phyloP scores from a whole-genome alignment of 1,140 invertebrate species.

The Notospermus geniculatus region DNA sequence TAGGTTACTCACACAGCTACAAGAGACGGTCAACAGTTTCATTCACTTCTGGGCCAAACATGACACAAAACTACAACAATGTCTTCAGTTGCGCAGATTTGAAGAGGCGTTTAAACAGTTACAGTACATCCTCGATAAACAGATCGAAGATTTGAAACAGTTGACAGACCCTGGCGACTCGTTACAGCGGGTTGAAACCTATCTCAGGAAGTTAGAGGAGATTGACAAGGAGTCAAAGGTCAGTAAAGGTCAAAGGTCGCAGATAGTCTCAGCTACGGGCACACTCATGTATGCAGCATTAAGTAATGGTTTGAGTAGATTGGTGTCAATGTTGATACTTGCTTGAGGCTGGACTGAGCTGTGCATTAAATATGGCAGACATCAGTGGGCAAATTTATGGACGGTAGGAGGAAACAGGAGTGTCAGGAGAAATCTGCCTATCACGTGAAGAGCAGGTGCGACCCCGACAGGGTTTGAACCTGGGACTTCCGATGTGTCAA shows the following conservation, averaged over 20 bases:
- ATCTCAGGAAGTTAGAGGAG: slow-evolving; percentile 72
- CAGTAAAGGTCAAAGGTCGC: too few species aligned
- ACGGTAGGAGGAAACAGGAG: not conserved
- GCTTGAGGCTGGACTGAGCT: too few species aligned
- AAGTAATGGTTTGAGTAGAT: too few species aligned
- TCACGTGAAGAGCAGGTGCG: too few species aligned
- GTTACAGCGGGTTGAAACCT: slow-evolving; percentile 70
- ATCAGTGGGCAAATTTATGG: too few species aligned
- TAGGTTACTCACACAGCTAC: slow-evolving; percentile 87
- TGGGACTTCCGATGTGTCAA: too few species aligned
- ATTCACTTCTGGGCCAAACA: slow-evolving; percentile 91
- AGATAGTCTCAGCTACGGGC: too few species aligned
- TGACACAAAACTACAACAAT: slow-evolving; percentile 81
- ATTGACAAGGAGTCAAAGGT: slow-evolving; percentile 76
- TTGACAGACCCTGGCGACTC: slow-evolving; percentile 85
- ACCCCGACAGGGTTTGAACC: too few species aligned
- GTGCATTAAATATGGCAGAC: too few species aligned
- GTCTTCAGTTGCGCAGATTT: slow-evolving; percentile 83
- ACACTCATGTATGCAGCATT: too few species aligned
- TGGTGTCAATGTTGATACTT: too few species aligned
- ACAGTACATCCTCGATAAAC: slow-evolving; percentile 54
- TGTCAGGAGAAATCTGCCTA: too few species aligned
- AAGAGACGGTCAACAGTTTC: slow-evolving; percentile 91
- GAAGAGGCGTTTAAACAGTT: slow-evolving; percentile 84
- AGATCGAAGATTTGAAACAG: slow-evolving; percentile 53